A percentile compares a stretch with the other conserved stretches of the same genome.
Conservation (phyloP, 2,113 vertebrate species). For the Diphyllodes magnificus region DNA sequence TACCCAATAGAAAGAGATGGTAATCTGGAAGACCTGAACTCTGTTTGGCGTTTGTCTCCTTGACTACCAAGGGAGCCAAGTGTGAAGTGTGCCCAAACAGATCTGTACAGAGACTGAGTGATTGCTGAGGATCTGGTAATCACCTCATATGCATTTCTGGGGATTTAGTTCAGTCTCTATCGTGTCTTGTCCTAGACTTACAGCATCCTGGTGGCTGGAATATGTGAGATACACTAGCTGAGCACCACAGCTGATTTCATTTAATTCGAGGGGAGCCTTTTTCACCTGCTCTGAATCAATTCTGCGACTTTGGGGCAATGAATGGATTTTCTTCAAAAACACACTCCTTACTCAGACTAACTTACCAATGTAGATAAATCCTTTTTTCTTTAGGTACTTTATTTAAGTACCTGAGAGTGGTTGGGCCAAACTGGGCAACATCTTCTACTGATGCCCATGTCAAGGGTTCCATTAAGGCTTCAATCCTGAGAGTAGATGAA, state of each 20-base stretch:
- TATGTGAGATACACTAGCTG: background rate
- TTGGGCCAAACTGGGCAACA: background rate
- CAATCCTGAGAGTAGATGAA: background rate
- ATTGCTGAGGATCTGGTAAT: background rate
- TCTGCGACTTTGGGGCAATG: background rate
- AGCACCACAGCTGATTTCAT: background rate
- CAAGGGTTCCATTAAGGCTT: background rate
- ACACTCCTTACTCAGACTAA: background rate
- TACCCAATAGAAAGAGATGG: background rate
- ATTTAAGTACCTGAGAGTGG: background rate
- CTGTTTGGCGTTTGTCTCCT: background rate
- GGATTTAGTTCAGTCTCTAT: background rate
- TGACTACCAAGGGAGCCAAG: background rate
- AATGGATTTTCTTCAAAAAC: background rate
- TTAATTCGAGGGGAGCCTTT: background rate
- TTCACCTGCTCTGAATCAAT: background rate
- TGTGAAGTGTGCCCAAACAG: background rate
- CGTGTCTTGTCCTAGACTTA: background rate
- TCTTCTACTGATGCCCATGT: background rate
- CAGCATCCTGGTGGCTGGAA: background rate
- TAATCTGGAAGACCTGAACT: background rate
- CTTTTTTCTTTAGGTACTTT: background rate
- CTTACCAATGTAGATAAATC: background rate
- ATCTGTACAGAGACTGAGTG: background rate
- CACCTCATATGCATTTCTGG: background rate